These are phyloP conservation scores for Drosophila aldrichi DNA, from an alignment of 2,888 invertebrate genomes.

Conservation along the genomic window DNA sequence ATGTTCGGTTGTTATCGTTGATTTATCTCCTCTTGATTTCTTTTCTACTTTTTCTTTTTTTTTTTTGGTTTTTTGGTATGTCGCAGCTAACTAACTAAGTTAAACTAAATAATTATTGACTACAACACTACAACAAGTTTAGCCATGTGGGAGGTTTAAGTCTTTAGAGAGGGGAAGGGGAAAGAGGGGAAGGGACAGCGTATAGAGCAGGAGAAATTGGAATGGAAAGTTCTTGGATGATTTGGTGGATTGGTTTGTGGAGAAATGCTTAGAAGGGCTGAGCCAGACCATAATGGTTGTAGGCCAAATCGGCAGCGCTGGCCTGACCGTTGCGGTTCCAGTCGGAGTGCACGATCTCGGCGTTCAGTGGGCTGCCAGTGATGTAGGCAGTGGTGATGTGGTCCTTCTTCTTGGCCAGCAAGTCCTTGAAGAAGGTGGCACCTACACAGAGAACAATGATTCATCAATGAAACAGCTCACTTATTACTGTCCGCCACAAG, in stretches of 20 bases:
- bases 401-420: constrained; percentile 85
- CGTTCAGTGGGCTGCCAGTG: constrained; percentile 85
- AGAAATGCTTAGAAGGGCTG: constrained; percentile 81
- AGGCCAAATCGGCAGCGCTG: constrained; percentile 84
- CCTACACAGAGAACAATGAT: constrained; percentile 64
- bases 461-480: background rate
- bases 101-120: constrained; percentile 80
- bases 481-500: background rate
- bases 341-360: constrained; percentile 85
- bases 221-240: constrained; percentile 12
- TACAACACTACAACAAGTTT: constrained; percentile 75
- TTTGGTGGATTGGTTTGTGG: background rate
- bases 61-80: constrained; percentile 75
- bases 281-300: constrained; percentile 85
- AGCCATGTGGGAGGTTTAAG: constrained; percentile 66
- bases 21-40: constrained; percentile 16
- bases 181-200: background rate
- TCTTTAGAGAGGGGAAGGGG: constrained; percentile 33
- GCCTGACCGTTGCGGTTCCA: constrained; percentile 86
- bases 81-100: constrained; percentile 82
- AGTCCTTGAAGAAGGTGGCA: constrained; percentile 85
- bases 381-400: constrained; percentile 85
- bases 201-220: constrained; percentile 24
- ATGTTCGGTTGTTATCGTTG: constrained; percentile 31
- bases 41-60: constrained; percentile 7